These are phyloP conservation scores for Synodontis membranacea DNA, from an alignment of 2,113 vertebrate species.

Conservation along the genomic window DNA sequence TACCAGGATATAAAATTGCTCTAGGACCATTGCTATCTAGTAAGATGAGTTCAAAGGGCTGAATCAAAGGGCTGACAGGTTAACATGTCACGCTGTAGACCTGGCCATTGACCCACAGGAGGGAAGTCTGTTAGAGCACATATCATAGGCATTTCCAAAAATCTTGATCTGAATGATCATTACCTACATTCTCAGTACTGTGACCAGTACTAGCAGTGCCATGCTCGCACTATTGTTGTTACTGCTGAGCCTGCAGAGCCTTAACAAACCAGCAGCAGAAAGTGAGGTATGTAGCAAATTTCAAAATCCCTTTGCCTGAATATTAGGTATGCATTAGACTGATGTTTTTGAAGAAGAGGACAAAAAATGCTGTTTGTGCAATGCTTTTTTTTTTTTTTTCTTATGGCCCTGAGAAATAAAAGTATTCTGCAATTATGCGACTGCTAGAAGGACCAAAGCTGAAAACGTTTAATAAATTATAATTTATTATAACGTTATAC, in stretches of 20 bases:
- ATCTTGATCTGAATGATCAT: not conserved
- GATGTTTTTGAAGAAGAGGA: not conserved
- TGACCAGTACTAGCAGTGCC: slow-evolving; percentile 12
- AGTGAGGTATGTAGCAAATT: slow-evolving; percentile 54
- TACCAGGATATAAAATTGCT: no score
- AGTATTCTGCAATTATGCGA: not conserved
- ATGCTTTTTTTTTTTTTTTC: not conserved
- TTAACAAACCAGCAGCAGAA: slow-evolving; percentile 11
- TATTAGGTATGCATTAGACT: not conserved
- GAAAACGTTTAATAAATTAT: not conserved
- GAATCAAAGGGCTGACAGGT: no score
- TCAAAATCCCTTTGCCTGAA: not conserved
- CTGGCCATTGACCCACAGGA: slow-evolving; percentile 5
- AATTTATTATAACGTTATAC: not conserved
- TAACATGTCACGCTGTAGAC: not conserved
- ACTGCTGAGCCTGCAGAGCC: slow-evolving; percentile 43
- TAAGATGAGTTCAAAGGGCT: not conserved
- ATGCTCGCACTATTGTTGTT: slow-evolving; percentile 37
- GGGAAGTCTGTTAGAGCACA: not conserved
- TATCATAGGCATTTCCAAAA: not conserved
- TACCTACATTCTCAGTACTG: not conserved
- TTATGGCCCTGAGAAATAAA: not conserved
- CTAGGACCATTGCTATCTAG: no score
- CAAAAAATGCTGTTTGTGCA: not conserved
- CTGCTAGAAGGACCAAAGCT: not conserved